Conservation (phyloP, 2,888 invertebrate species). For the Creontiades dilutus region DNA sequence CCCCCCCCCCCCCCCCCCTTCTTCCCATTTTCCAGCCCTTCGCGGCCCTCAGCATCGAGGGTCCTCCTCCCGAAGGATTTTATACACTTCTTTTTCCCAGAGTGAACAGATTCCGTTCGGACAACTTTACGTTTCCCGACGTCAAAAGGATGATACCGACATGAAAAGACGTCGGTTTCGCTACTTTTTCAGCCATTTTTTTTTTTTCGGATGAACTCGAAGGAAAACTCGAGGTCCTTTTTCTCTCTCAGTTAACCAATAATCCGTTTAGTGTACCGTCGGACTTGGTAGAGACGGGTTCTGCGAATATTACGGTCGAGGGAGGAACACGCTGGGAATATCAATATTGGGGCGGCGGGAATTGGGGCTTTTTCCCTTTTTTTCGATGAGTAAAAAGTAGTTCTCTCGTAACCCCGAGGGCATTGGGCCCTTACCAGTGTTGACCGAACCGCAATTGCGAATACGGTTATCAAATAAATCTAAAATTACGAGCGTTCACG, state of each 20-base stretch:
- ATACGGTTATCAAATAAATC: no score
- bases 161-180: background rate
- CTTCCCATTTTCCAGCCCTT: no score
- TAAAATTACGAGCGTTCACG: no score
- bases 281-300: background rate
- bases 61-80: background rate
- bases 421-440: no score
- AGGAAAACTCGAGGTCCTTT: background rate
- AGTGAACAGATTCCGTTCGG: background rate
- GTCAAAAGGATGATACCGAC: conserved; percentile 4
- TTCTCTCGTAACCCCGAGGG: no score
- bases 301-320: background rate
- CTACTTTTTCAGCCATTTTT: background rate
- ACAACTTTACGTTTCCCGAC: background rate
- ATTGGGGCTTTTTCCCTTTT: no score
- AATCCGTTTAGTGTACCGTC: background rate
- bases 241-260: background rate
- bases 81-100: background rate
- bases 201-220: background rate
- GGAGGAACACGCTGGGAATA: no score
- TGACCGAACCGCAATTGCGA: no score
- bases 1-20: no score
- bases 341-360: no score
- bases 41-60: background rate
- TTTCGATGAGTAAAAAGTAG: no score